Evolutionary conservation across 2,797 vertebrate genomes (phyloP), one percentile per base, ranked within the genome.

Genomic region (Columba guinea): DNA sequence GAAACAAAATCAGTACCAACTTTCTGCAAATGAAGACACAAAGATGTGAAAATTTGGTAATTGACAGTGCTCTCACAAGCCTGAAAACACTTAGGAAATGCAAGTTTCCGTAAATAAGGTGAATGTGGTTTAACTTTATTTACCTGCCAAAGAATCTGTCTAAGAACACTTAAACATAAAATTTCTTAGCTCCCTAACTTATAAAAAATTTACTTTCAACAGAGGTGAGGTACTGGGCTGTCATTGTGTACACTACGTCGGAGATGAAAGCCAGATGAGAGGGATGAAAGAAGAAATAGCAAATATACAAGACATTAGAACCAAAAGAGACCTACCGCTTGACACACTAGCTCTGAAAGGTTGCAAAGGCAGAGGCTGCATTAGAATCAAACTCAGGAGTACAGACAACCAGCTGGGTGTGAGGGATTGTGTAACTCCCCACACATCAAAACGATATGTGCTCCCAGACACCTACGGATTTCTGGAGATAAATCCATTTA

Each of bases 1-100:
- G 91, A 97, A 97, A 97, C 94, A 96, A 97, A 97, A 97, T 96
- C 95, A 90, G 95, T 95, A 96, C 96, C 92, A 96, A 96, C 94
- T 97, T 97, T 96, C 95, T 97, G 97, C 96, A 96, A 97, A 92
- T 84, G 90, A 97, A 96, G 97, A 97, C 97, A 97, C 86, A 96
- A 83, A 96, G 84, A 84, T 82, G 85, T 92, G 95, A 88, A 95
- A 95, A 82, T 87, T 76, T 90, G 89, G 94, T 96, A 96, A 84
- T 16, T 49, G 82, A 96, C 87, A 91, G 95, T 91, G 93, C 94
- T 96, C 96, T 95, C 95, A 90, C 95, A 94, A 97, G 93, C 89
- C 95, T 87, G 90, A 94, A 94, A 92, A 95, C 93, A 93, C 48
- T 91, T 83, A 94, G 75, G 93, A 96, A 97, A 96, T 95, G 94